Percentiles rank a stretch among this genome's conserved stretches.
These are phyloP conservation scores for Acrocephalus arundinaceus DNA, from an alignment of 2,113 vertebrate species.

Conservation along the genomic window DNA sequence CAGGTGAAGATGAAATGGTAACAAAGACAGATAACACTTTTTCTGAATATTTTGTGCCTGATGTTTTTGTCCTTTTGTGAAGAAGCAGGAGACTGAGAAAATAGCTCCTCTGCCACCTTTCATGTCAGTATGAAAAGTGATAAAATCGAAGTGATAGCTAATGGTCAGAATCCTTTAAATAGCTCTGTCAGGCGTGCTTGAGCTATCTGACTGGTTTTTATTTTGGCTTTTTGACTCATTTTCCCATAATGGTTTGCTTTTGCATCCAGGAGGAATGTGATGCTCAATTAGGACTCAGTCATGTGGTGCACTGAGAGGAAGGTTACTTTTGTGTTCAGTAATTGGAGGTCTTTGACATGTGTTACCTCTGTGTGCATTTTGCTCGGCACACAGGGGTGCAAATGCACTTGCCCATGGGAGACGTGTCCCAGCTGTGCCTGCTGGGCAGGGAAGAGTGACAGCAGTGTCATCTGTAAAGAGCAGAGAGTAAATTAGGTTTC, in stretches of 20 bases:
- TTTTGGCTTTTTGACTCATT: conserved; percentile 48
- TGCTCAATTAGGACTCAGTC: conserved; percentile 47
- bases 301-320: not conserved
- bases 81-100: conserved; percentile 31
- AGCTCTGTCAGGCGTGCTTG: conserved; percentile 17
- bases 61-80: not conserved
- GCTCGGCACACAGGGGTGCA: not conserved
- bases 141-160: conserved; percentile 20
- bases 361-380: not conserved
- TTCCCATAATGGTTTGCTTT: conserved; percentile 32
- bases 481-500: not conserved
- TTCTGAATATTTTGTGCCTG: not conserved
- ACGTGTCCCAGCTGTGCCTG: not conserved
- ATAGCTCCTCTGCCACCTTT: conserved; percentile 43
- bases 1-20: not conserved
- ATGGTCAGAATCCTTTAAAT: conserved; percentile 56
- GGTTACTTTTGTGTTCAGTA: not conserved
- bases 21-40: not conserved
- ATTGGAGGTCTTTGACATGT: not conserved
- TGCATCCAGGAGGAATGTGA: conserved; percentile 26
- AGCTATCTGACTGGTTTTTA: conserved; percentile 47
- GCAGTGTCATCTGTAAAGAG: not conserved
- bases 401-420: not conserved
- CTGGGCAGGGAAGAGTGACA: not conserved
- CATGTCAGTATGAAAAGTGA: conserved; percentile 6